Evolutionary conservation across 2,888 invertebrate genomes (phyloP).

Genomic region (Acronicta leporina): DNA sequence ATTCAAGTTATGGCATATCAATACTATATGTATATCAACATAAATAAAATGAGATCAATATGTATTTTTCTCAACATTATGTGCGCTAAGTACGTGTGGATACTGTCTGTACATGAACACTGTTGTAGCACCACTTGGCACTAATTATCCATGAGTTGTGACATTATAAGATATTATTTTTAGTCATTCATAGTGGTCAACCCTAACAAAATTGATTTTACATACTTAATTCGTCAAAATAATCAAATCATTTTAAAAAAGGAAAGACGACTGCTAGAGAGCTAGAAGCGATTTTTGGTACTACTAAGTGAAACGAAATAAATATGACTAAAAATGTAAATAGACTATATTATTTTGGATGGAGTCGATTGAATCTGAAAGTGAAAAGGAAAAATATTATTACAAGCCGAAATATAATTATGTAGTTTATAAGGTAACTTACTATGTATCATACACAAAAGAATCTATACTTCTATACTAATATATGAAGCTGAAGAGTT

Average conservation of each 20-base stretch:
- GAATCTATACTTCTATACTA: no score
- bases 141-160: slow-evolving; percentile 30
- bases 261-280: slow-evolving; percentile 75
- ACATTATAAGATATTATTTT: slow-evolving; percentile 38
- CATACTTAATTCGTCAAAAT: slow-evolving; percentile 59
- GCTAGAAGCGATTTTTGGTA: slow-evolving; percentile 73
- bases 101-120: slow-evolving; percentile 16
- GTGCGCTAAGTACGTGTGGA: slow-evolving; percentile 48
- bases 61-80: slow-evolving; percentile 64
- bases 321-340: slow-evolving; percentile 68
- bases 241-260: slow-evolving; percentile 60
- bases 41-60: slow-evolving; percentile 87
- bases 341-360: slow-evolving; percentile 62
- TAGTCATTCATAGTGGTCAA: slow-evolving; percentile 50
- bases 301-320: slow-evolving; percentile 55
- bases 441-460: no score
- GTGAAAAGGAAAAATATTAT: slow-evolving; percentile 21
- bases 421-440: no score
- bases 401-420: no score
- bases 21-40: slow-evolving; percentile 76
- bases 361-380: slow-evolving; percentile 68
- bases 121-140: slow-evolving; percentile 33
- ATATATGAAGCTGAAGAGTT: no score
- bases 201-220: slow-evolving; percentile 68
- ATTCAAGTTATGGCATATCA: slow-evolving; percentile 81